These are phyloP conservation scores for Ptychadena robeensis DNA, from an alignment of 2,797 vertebrate species.

Conservation along the genomic window DNA sequence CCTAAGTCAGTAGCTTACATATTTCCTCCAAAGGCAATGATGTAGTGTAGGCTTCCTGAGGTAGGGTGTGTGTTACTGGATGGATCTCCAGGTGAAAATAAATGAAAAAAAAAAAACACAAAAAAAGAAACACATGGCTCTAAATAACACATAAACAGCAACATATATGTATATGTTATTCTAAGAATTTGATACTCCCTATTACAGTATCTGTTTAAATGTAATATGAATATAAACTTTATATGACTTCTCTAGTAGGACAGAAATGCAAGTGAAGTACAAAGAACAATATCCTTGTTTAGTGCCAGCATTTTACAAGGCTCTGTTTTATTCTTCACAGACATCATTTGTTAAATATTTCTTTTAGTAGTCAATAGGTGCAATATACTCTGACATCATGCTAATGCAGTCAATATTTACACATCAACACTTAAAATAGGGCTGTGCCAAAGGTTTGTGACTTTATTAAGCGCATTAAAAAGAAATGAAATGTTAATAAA, in stretches of 20 bases:
- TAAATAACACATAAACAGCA: too few relatives aligned
- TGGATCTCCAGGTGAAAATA: too few relatives aligned
- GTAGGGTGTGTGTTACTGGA: too few relatives aligned
- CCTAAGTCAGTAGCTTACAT: too few relatives aligned
- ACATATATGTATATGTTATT: too few relatives aligned
- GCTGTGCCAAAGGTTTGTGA: slow-evolving; percentile 42
- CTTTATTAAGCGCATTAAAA: slow-evolving; percentile 28
- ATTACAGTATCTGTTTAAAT: too few relatives aligned
- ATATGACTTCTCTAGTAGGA: neutral
- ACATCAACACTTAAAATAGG: slow-evolving; percentile 20
- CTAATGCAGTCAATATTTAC: slow-evolving; percentile 43
- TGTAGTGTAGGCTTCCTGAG: too few relatives aligned
- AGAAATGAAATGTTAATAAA: slow-evolving; percentile 51
- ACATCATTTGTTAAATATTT: slow-evolving; percentile 39
- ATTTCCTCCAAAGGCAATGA: too few relatives aligned
- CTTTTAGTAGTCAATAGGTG: slow-evolving; percentile 32
- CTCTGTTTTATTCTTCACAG: neutral
- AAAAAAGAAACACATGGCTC: too few relatives aligned
- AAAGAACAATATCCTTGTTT: neutral
- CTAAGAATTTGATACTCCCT: too few relatives aligned
- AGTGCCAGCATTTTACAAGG: neutral
- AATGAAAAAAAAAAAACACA: too few relatives aligned
- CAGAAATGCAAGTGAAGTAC: neutral
- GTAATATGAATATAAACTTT: too few relatives aligned
- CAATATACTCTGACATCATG: slow-evolving; percentile 17